These are phyloP conservation scores for Oscheius onirici DNA, from an alignment of 2,888 invertebrate species.

Conservation along the genomic window DNA sequence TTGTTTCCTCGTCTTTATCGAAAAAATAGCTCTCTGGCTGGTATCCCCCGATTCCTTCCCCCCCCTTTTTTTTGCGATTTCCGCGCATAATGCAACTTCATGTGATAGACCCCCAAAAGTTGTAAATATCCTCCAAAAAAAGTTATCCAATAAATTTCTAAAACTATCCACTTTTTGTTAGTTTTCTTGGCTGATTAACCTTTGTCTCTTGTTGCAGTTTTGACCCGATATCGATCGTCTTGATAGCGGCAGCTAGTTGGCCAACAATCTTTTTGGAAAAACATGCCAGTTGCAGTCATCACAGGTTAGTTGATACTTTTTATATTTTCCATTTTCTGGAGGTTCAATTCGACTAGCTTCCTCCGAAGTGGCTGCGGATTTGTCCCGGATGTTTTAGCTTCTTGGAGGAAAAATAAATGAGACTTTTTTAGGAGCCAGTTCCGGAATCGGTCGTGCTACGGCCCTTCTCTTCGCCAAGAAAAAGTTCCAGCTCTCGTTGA, in stretches of 20 bases:
- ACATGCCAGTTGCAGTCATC: conserved; percentile 44
- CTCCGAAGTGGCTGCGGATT: no score
- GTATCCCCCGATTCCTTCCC: no score
- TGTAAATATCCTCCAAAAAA: background rate
- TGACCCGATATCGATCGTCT: no score
- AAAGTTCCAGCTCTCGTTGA: conserved; percentile 42
- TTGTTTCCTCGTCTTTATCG: background rate
- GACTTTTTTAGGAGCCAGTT: conserved; percentile 55
- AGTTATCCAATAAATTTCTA: background rate
- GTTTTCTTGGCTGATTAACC: background rate
- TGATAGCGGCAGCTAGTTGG: background rate
- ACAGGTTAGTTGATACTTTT: conserved; percentile 19
- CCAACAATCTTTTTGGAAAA: background rate
- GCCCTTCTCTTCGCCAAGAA: conserved; percentile 62
- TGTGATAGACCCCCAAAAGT: background rate
- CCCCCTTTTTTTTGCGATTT: no score
- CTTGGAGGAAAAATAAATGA: no score
- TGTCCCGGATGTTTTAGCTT: no score
- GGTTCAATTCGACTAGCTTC: no score
- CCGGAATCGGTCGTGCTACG: conserved; percentile 62
- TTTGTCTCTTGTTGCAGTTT: background rate
- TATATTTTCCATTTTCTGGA: no score
- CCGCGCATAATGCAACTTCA: background rate
- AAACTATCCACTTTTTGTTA: background rate
- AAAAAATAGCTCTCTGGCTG: background rate